These are phyloP conservation scores for Eupithecia pulchellata DNA, from an alignment of 2,888 invertebrate species.

Conservation along the genomic window DNA sequence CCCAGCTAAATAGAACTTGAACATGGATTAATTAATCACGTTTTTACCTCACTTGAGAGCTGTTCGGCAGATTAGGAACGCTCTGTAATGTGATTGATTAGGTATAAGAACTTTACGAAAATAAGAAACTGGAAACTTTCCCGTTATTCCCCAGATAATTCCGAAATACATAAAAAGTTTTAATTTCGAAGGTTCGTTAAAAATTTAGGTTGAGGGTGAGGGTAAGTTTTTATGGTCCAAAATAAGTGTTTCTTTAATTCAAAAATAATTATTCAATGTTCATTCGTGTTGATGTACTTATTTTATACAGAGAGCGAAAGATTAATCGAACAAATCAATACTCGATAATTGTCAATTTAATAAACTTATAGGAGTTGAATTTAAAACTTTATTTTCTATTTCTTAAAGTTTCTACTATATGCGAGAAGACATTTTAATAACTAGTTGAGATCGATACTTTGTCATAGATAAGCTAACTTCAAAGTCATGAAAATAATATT, in stretches of 20 bases:
- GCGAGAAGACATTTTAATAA: too few relatives aligned
- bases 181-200: not conserved
- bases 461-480: not conserved
- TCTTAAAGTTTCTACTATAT: too few relatives aligned
- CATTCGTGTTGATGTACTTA: too few relatives aligned
- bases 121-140: not conserved
- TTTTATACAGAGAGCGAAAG: too few relatives aligned
- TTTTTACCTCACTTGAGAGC: conserved; percentile 42
- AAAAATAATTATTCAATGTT: not conserved
- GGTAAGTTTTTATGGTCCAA: not conserved
- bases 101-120: conserved; percentile 10
- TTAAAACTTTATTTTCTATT: too few relatives aligned
- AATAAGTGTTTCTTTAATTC: not conserved
- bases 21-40: conserved; percentile 44
- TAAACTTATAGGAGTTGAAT: too few relatives aligned
- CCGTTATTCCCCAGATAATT: not conserved
- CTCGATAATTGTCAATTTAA: too few relatives aligned
- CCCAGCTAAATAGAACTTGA: conserved; percentile 38
- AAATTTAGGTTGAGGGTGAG: not conserved
- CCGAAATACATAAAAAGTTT: conserved; percentile 1
- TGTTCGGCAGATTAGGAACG: conserved; percentile 33
- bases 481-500: not conserved
- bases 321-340: too few relatives aligned
- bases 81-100: conserved; percentile 42
- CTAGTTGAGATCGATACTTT: not conserved